Base-by-base conservation (phyloP, 2,888 invertebrate species). In the Pseudoips prasinana region DNA sequence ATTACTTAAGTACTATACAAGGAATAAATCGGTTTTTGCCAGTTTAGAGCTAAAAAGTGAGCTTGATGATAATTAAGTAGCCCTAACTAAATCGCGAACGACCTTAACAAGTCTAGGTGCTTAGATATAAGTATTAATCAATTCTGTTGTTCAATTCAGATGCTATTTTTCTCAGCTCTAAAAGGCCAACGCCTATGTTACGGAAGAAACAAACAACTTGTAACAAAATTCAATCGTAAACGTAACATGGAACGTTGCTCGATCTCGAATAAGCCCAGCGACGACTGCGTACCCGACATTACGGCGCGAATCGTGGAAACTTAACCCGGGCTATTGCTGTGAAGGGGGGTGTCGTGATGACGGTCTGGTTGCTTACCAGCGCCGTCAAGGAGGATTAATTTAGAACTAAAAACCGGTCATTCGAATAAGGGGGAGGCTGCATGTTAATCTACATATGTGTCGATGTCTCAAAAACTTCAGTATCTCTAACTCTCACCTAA, bases 231-330 rank as follows among this genome's bases (percentile, higher is more conserved):
- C 72, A 52, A 75, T 74, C 67, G 63, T 65, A 72, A 85, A 86
- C 84, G 72, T 84, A 86, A 87, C 85, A 82, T 73, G 71, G 73
- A 79, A 80, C 71, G 70, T 70, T 77, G 69, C 73, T 76, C 78
- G 77, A 82, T 85, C 75, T 78, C 62, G 82, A 86, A 83, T 70
- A 75, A 82, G 81, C 85, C 87, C 78, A 73, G 85, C 83, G 87
- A 80, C 87, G 87, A 87, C 88, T 87, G 87, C 72, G 76, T 73
- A 64, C 63, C n/a, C 45, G 49, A 65, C 73, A 58, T 64, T 68
- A 69, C 67, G 66, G 71, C 71, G 72, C 67, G 62, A 70, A 71
- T 72, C 56, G 65, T 65, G 65, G 73, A 78, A 87, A 88, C 67
- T 68, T 35, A 87, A 85, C 42, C 77, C 61, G 82, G 87, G 80